A percentile compares a stretch with the other conserved stretches of the same genome.
These are phyloP conservation scores for Strix aluco DNA, from an alignment of 2,113 vertebrate species.

Conservation along the genomic window DNA sequence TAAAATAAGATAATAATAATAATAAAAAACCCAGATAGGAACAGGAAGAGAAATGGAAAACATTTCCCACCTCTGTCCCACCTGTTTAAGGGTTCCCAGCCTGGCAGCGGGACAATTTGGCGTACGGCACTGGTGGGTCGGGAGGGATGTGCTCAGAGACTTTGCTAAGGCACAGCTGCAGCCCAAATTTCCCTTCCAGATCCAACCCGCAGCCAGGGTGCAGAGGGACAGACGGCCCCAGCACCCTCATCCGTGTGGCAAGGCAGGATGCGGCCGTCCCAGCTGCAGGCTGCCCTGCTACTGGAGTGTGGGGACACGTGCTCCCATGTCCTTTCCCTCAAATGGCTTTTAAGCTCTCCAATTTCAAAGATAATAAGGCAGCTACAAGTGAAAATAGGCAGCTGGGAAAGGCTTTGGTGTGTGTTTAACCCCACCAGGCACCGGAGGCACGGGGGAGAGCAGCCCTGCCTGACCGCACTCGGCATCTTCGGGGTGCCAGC, in stretches of 20 bases:
- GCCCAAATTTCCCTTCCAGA: neutral
- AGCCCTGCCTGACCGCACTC: neutral
- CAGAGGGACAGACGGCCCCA: neutral
- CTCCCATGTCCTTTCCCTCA: neutral
- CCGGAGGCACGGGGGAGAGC: neutral
- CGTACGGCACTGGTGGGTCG: rapidly evolving
- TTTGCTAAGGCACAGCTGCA: neutral
- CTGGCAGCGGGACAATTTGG: neutral
- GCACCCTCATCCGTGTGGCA: rapidly evolving
- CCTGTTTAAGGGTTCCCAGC: neutral
- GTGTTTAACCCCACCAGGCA: no score
- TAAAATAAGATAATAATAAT: neutral
- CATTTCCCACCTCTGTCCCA: constrained; percentile 22
- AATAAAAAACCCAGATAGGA: neutral
- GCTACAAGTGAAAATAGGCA: neutral
- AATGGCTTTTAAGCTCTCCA: neutral
- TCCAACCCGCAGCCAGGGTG: neutral
- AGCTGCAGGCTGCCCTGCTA: neutral
- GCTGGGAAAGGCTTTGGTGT: neutral
- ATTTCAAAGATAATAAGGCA: neutral
- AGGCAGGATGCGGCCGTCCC: neutral
- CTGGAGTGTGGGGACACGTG: neutral
- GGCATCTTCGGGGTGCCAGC: neutral
- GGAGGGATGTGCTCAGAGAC: neutral
- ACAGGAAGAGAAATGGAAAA: constrained; percentile 32